phyloP scores from a whole-genome alignment of 2,888 invertebrate species.

The Troides helena region DNA sequence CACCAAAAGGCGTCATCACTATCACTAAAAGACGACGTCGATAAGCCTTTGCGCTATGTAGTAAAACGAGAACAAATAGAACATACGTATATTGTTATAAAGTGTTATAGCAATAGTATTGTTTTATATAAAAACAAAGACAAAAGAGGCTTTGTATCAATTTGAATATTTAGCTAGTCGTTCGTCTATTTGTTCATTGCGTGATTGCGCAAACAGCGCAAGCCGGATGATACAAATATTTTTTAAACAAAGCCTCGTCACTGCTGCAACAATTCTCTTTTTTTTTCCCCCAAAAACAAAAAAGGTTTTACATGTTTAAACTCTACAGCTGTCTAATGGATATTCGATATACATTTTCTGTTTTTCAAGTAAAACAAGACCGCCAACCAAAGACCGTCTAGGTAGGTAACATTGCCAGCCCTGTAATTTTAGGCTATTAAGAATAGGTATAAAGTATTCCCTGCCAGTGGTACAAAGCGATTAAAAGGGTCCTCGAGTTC shows the following conservation, averaged over 20 bases:
- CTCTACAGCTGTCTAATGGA: background rate
- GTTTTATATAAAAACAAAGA: background rate
- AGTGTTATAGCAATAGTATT: background rate
- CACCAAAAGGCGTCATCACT: too few relatives aligned
- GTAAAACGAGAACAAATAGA: too few relatives aligned
- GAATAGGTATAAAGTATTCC: too few relatives aligned
- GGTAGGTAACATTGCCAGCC: too few relatives aligned
- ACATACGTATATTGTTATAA: too few relatives aligned
- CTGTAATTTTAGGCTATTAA: too few relatives aligned
- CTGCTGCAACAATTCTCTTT: background rate
- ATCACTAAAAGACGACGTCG: too few relatives aligned
- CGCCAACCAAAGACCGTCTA: too few relatives aligned
- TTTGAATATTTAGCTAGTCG: background rate
- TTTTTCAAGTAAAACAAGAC: background rate
- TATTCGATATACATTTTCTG: background rate
- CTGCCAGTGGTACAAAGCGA: too few relatives aligned
- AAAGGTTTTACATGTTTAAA: slow-evolving; percentile 8
- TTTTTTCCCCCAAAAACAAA: slow-evolving; percentile 1
- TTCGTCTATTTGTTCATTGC: background rate
- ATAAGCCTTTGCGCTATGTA: too few relatives aligned
- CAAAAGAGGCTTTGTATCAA: background rate
- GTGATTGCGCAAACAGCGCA: background rate
- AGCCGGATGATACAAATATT: background rate
- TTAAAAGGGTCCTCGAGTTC: too few relatives aligned
- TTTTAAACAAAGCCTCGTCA: background rate